These are phyloP conservation scores for Euspilapteryx auroguttella DNA, from an alignment of 2,888 invertebrate species.

Conservation along the genomic window DNA sequence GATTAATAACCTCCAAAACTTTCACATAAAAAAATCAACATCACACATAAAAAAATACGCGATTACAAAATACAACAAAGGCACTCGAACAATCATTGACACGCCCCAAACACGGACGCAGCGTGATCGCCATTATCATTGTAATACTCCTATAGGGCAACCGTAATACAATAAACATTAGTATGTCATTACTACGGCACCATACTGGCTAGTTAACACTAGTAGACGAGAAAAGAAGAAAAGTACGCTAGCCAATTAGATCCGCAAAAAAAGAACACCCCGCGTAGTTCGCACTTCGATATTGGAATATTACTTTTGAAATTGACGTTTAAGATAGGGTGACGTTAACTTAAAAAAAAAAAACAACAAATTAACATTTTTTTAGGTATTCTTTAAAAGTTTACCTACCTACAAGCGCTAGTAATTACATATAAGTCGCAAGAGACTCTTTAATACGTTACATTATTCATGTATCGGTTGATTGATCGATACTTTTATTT, in stretches of 20 bases:
- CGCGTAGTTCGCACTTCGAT: constrained; percentile 5
- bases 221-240: constrained; percentile 6
- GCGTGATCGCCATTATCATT: constrained; percentile 48
- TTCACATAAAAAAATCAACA: no score
- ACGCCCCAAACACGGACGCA: constrained; percentile 55
- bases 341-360: no score
- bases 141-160: constrained; percentile 46
- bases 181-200: constrained; percentile 47
- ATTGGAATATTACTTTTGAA: no score
- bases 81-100: constrained; percentile 33
- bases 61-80: constrained; percentile 51
- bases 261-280: neutral
- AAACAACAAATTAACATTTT: no score
- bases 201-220: constrained; percentile 44
- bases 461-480: constrained; percentile 46
- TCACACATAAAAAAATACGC: constrained; percentile 30
- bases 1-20: no score
- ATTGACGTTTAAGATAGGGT: no score
- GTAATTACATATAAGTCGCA: no score
- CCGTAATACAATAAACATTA: constrained; percentile 58
- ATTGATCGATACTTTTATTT: constrained; percentile 51
- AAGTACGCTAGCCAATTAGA: no score
- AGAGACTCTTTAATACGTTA: constrained; percentile 27
- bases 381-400: no score
- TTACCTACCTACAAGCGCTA: no score